phyloP scores from a whole-genome alignment of 92 coral and sea anemone genomes.

The Actinernus sp. region DNA sequence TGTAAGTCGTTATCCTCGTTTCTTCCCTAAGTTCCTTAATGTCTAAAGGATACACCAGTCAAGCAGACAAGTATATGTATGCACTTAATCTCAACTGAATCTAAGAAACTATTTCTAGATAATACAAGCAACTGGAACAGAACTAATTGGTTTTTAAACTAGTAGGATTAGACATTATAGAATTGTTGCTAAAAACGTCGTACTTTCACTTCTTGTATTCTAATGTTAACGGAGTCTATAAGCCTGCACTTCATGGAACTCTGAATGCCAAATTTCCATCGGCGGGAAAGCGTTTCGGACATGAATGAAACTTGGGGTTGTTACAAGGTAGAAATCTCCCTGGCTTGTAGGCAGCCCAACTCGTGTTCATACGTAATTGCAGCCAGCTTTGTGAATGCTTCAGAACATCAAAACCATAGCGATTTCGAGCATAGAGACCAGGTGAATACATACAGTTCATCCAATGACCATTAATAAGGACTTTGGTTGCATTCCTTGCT shows the following conservation, averaged over 20 bases:
- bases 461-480: slow-evolving; percentile 19
- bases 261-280: slow-evolving; percentile 15
- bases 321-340: slow-evolving; percentile 13
- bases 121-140: no score
- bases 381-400: slow-evolving; percentile 38
- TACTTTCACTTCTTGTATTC: no score
- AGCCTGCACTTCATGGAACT: neutral
- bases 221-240: no score
- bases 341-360: slow-evolving; percentile 14
- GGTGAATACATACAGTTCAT: slow-evolving; percentile 15
- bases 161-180: no score
- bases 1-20: no score
- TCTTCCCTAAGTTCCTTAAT: no score
- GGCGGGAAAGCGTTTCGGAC: slow-evolving; percentile 14
- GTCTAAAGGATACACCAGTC: no score
- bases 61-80: no score
- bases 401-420: slow-evolving; percentile 32
- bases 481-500: slow-evolving; percentile 1
- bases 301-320: slow-evolving; percentile 17
- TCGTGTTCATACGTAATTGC: neutral
- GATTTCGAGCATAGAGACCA: slow-evolving; percentile 31
- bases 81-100: no score
- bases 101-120: no score
- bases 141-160: no score
- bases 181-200: no score